Percentiles rank a stretch among this genome's conserved stretches.
Evolutionary conservation across 2,113 vertebrate species (phyloP).

Genomic region (Esox niger): DNA sequence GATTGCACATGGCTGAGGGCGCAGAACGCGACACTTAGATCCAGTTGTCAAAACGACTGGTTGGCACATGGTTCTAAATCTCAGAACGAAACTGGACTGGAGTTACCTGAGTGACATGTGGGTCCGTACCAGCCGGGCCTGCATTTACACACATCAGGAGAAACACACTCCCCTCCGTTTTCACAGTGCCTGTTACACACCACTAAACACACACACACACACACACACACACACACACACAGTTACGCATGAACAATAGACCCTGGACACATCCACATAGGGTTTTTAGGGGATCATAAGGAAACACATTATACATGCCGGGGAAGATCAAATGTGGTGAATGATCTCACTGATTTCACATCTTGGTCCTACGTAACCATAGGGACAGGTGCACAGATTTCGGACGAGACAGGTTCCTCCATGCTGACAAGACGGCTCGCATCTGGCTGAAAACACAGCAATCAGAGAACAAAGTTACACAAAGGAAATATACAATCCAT

Average conservation of each 20-base stretch:
- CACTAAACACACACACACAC: slow-evolving; percentile 69
- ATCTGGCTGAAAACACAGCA: slow-evolving; percentile 69
- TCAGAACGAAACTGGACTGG: no score
- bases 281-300: background rate
- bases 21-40: background rate
- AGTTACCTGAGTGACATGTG: slow-evolving; percentile 83
- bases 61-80: background rate
- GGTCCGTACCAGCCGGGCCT: slow-evolving; percentile 83
- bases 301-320: background rate
- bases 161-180: slow-evolving; percentile 83
- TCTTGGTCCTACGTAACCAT: slow-evolving; percentile 86
- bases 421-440: slow-evolving; percentile 80
- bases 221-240: slow-evolving; percentile 14
- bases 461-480: background rate
- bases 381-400: slow-evolving; percentile 86
- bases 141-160: slow-evolving; percentile 83
- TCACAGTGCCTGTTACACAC: slow-evolving; percentile 92
- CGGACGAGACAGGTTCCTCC: slow-evolving; percentile 81
- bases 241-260: background rate
- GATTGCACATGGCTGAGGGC: slow-evolving; percentile 79
- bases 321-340: background rate
- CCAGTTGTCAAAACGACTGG: background rate
- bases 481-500: background rate
- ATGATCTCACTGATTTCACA: slow-evolving; percentile 85
- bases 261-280: background rate